phyloP scores from a whole-genome alignment of 2,888 invertebrate species.

The Anoncus sp. region DNA sequence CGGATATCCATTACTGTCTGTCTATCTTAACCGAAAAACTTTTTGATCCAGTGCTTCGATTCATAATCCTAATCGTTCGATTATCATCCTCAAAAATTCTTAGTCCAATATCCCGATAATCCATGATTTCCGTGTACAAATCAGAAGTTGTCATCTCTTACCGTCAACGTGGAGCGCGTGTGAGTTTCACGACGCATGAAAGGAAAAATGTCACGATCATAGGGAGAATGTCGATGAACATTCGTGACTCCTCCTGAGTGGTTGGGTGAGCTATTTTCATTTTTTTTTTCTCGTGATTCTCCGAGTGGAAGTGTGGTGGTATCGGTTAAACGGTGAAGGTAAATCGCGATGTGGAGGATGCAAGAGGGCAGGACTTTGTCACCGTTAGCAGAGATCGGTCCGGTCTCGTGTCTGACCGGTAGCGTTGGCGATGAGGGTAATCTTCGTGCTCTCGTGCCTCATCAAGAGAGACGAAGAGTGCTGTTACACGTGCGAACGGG shows the following conservation, averaged over 20 bases:
- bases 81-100: too few species aligned
- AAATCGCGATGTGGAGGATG: constrained; percentile 78
- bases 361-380: constrained; percentile 74
- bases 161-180: neutral
- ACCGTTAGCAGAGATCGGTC: constrained; percentile 64
- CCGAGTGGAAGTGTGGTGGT: constrained; percentile 5
- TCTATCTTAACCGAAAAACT: too few species aligned
- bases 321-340: constrained; percentile 2
- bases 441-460: constrained; percentile 71
- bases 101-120: too few species aligned
- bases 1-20: neutral
- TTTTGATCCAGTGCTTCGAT: too few species aligned
- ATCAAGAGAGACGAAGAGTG: constrained; percentile 77
- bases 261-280: constrained; percentile 3
- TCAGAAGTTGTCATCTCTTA: neutral
- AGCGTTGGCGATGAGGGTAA: constrained; percentile 76
- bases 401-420: constrained; percentile 67
- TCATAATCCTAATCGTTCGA: too few species aligned
- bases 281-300: neutral
- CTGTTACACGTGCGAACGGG: constrained; percentile 77
- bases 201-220: constrained; percentile 11
- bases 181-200: neutral
- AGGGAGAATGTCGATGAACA: constrained; percentile 3
- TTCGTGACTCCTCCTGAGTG: neutral
- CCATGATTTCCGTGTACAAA: neutral